Evolutionary conservation across 35 echinoderm and acorn worm genomes (phyloP).

Genomic region (Holothuria glaberrima): DNA sequence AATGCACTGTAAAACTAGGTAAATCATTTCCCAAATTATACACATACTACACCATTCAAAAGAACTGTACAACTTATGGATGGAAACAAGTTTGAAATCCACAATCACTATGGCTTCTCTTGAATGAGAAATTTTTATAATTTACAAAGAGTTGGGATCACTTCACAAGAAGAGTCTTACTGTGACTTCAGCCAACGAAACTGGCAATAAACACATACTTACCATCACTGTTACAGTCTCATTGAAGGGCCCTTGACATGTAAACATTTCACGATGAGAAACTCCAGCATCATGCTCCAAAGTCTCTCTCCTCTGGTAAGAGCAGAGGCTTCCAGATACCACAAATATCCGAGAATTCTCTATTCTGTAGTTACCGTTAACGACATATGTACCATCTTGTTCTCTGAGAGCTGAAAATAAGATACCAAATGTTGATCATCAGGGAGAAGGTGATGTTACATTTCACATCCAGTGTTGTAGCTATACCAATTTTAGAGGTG

Average conservation of each 20-base stretch:
- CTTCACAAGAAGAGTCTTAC: too few species aligned
- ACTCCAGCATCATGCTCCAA: conserved; percentile 2
- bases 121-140: too few species aligned
- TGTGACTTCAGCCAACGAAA: too few species aligned
- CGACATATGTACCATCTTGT: not conserved
- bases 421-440: not conserved
- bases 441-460: too few species aligned
- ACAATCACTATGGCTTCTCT: too few species aligned
- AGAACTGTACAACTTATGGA: too few species aligned
- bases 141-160: not conserved
- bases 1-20: too few species aligned
- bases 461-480: too few species aligned
- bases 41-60: too few species aligned
- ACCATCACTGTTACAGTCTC: conserved; percentile 40
- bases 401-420: conserved; percentile 9
- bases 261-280: conserved; percentile 39
- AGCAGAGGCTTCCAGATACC: conserved; percentile 24
- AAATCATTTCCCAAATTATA: too few species aligned
- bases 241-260: conserved; percentile 36
- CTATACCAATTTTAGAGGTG: too few species aligned
- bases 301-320: conserved; percentile 22
- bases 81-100: too few species aligned
- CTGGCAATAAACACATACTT: not conserved
- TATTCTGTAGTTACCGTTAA: conserved; percentile 59
- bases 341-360: conserved; percentile 25